phyloP scores from a whole-genome alignment of 2,888 invertebrate species.

The Papilio gigon region DNA sequence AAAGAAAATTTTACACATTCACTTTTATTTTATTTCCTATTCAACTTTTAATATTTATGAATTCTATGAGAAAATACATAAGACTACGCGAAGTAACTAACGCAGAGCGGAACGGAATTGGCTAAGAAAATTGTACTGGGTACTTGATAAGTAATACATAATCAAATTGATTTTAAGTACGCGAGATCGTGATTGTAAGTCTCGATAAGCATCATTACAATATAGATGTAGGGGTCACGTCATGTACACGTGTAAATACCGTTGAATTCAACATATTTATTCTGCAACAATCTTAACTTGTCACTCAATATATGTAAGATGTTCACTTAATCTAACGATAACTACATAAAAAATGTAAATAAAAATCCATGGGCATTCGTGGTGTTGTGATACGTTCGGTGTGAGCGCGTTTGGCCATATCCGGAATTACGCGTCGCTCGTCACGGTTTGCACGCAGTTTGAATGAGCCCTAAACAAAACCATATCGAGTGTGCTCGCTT shows the following conservation, averaged over 20 bases:
- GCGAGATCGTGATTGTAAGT: not conserved
- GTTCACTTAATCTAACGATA: not conserved
- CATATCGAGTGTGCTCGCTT: constrained; percentile 63
- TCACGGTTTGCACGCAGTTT: constrained; percentile 73
- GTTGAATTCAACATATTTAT: not conserved
- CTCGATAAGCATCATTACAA: not conserved
- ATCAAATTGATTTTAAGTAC: not conserved
- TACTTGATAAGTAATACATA: too few species aligned
- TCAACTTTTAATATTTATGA: constrained; percentile 18
- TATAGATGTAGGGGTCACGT: not conserved
- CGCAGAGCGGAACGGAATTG: not conserved
- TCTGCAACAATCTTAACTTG: not conserved
- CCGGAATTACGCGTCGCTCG: constrained; percentile 64
- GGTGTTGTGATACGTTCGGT: constrained; percentile 37
- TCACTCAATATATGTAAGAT: not conserved
- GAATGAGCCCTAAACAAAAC: constrained; percentile 75
- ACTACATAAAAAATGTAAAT: not conserved
- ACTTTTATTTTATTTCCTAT: constrained; percentile 53
- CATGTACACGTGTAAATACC: not conserved
- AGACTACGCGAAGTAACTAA: not conserved
- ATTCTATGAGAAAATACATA: not conserved
- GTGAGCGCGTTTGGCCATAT: constrained; percentile 64
- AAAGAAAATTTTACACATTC: constrained; percentile 63
- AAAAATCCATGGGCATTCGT: not conserved
- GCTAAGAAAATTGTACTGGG: too few species aligned